Conservation (phyloP, 2,888 invertebrate genomes). For the Scrobipalpa atriplicella region DNA sequence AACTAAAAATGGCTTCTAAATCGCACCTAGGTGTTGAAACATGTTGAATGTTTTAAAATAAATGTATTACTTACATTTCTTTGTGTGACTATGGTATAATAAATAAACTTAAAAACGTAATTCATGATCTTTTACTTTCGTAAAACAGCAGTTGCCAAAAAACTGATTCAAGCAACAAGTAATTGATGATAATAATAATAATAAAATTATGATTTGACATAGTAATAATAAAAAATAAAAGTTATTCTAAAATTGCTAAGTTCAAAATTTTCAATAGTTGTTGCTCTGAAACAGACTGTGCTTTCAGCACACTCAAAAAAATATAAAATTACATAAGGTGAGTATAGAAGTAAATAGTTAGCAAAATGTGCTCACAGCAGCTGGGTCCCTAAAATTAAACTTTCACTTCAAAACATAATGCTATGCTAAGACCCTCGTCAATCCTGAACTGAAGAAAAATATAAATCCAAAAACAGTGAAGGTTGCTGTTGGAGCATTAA, state of each 20-base stretch:
- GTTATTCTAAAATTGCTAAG: not conserved
- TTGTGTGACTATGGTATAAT: constrained; percentile 71
- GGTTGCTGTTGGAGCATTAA: not conserved
- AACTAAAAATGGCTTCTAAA: constrained; percentile 39
- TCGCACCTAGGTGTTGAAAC: constrained; percentile 50
- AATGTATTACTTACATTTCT: constrained; percentile 55
- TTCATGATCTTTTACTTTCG: constrained; percentile 21
- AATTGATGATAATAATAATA: not conserved
- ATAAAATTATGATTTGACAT: not conserved
- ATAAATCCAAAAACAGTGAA: not conserved
- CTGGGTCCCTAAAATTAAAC: too few species aligned
- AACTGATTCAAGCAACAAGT: not conserved
- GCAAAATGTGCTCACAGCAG: constrained; percentile 28
- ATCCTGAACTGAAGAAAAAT: too few species aligned
- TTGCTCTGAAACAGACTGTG: constrained; percentile 1
- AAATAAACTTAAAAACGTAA: constrained; percentile 40
- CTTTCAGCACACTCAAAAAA: not conserved
- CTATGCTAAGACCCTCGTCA: too few species aligned
- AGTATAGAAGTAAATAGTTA: not conserved
- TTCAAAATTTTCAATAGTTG: not conserved
- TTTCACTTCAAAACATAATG: constrained; percentile 41
- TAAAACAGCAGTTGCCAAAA: not conserved
- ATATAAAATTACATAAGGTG: not conserved
- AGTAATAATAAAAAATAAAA: not conserved
- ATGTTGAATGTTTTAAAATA: constrained; percentile 62